Base-by-base conservation (phyloP, 2,888 invertebrate genomes). In the Dolichopus griseipennis region DNA sequence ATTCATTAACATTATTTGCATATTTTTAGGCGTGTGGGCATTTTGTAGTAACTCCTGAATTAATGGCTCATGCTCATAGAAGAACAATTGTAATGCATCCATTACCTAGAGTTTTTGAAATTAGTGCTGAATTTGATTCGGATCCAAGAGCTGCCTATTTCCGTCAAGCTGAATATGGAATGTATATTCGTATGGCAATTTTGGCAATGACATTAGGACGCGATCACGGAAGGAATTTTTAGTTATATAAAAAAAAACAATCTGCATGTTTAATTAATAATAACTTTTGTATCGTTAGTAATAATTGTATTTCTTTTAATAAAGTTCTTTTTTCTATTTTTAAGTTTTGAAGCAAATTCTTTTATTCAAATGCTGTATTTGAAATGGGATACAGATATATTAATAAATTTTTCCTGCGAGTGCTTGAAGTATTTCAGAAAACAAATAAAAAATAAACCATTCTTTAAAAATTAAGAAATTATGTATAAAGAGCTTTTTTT, bases 101-200 rank as follows among this genome's bases (percentile, higher is more conserved):
- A 0, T 82, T 99, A 71, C 99, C 99, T 0, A 86, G 99, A 64
- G 89, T 95, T 1, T 90, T 92, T 77, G 99, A 99, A 83, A 97
- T 99, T 74, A 95, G 95, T 73, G 85, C 92, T 0, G 94, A 96
- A 73, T 93, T 99, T 75, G 99, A 99, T 83, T 89, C 89, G 0
- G 99, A 99, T 83, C 95, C 96, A 0, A 85, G 99, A 66, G 98
- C 99, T 0, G 98, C 97, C 0, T 99, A 99, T 83, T 99, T 99
- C 86, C 86, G 98, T 22, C 99, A 99, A 83, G 97, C 96, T 0
- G 96, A 97, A 80, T 93, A 94, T 78, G 99, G 99, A 71, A 93
- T 99, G 90, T 99, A 94, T 78, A 94, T 99, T 21, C 87, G 99
- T 67, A 99, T 99, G 99, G 97, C 99, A 0, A 83, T 99, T 2